phyloP scores from a whole-genome alignment of 2,113 vertebrate genomes.

The Pituophis catenifer region DNA sequence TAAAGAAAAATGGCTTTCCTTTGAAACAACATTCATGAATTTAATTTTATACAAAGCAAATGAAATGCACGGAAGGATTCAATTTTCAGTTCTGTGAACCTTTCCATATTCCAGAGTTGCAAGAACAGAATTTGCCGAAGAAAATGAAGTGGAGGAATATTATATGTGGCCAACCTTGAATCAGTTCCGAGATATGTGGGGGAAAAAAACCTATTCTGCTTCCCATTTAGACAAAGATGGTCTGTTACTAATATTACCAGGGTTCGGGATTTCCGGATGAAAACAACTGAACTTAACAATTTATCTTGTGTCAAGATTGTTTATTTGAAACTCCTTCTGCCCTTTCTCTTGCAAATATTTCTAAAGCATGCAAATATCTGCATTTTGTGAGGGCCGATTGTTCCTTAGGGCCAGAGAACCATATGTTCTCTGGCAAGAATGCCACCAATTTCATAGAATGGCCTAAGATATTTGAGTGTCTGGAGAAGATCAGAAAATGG shows the following conservation, averaged over 20 bases:
- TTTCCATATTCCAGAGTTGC: background rate
- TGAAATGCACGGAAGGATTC: constrained; percentile 39
- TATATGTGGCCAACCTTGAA: background rate
- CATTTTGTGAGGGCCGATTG: background rate
- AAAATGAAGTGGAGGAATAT: background rate
- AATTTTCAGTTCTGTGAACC: background rate
- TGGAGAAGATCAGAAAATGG: background rate
- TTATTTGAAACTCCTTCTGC: background rate
- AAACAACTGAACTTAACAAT: background rate
- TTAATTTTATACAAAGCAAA: constrained; percentile 33
- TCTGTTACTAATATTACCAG: background rate
- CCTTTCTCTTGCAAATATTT: background rate
- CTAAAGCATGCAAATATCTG: background rate
- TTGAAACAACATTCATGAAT: background rate
- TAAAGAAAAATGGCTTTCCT: constrained; percentile 49
- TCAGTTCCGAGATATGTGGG: background rate
- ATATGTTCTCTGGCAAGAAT: background rate
- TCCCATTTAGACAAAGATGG: background rate
- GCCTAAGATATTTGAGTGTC: background rate
- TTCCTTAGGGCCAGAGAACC: background rate
- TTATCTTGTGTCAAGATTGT: background rate
- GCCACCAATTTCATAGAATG: background rate
- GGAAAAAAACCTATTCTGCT: background rate
- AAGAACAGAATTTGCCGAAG: background rate
- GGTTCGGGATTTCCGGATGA: background rate